Evolutionary conservation across 2,888 invertebrate genomes (phyloP).

Genomic region (Drosophila subquinaria): DNA sequence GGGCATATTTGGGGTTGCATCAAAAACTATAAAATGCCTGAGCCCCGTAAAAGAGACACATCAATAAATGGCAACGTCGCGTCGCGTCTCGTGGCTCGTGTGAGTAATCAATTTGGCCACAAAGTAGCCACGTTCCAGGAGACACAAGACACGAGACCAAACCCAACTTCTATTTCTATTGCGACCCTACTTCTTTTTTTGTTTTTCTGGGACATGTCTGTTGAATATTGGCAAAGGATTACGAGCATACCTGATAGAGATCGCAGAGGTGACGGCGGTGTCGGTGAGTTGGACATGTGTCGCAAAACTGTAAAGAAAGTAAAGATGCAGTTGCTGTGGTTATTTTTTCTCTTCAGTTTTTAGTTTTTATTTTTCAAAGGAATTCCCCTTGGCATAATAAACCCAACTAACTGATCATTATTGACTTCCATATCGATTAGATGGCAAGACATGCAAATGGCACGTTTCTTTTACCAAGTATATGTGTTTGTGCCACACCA

Average conservation of each 20-base stretch:
- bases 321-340: slow-evolving; percentile 28
- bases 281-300: slow-evolving; percentile 85
- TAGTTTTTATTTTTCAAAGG: neutral
- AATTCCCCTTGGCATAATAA: slow-evolving; percentile 11
- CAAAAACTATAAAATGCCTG: slow-evolving; percentile 65
- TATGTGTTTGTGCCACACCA: slow-evolving; percentile 1
- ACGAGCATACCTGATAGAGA: slow-evolving; percentile 83
- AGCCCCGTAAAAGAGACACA: slow-evolving; percentile 29
- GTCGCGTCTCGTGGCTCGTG: slow-evolving; percentile 57
- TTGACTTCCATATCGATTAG: slow-evolving; percentile 27
- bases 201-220: slow-evolving; percentile 57
- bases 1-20: slow-evolving; percentile 42
- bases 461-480: slow-evolving; percentile 62
- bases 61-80: slow-evolving; percentile 57
- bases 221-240: slow-evolving; percentile 79
- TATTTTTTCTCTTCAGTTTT: slow-evolving; percentile 1
- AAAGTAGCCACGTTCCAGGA: slow-evolving; percentile 78
- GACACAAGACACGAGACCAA: slow-evolving; percentile 37
- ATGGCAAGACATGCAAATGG: slow-evolving; percentile 74
- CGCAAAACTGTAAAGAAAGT: slow-evolving; percentile 81
- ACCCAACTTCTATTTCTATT: slow-evolving; percentile 3
- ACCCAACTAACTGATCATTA: slow-evolving; percentile 21
- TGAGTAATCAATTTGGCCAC: slow-evolving; percentile 79
- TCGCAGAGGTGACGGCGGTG: slow-evolving; percentile 84
- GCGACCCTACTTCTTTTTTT: neutral